Conservation (phyloP, 2,113 vertebrate species). For the Grantiella picta region DNA sequence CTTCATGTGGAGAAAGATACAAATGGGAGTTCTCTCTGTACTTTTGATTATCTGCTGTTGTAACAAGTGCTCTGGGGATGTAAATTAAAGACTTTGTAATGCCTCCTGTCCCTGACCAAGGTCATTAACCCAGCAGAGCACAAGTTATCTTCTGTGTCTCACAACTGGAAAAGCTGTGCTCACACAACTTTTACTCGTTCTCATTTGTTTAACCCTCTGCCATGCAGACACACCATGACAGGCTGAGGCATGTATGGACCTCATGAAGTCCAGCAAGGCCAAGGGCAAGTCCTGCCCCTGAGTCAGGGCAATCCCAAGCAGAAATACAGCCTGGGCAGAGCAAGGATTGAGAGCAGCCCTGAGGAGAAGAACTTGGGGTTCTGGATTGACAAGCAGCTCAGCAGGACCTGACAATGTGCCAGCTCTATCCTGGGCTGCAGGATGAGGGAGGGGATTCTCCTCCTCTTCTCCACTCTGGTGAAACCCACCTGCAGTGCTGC, state of each 20-base stretch:
- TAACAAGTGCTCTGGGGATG: background rate
- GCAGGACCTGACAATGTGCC: no score
- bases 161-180: background rate
- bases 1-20: background rate
- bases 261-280: background rate
- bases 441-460: background rate
- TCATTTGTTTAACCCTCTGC: background rate
- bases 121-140: background rate
- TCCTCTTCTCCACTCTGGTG: background rate
- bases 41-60: background rate
- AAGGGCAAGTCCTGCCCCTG: background rate
- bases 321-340: no score
- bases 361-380: background rate
- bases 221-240: no score
- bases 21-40: background rate
- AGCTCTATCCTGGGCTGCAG: background rate
- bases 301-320: no score
- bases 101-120: background rate
- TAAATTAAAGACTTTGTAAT: background rate
- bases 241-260: no score
- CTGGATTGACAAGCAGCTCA: background rate
- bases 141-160: background rate
- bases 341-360: background rate
- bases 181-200: background rate
- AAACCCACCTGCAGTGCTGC: background rate